A percentile compares a stretch with the other conserved stretches of the same genome.
Conservation (phyloP, 2,113 vertebrate species). For the Serinus canaria region DNA sequence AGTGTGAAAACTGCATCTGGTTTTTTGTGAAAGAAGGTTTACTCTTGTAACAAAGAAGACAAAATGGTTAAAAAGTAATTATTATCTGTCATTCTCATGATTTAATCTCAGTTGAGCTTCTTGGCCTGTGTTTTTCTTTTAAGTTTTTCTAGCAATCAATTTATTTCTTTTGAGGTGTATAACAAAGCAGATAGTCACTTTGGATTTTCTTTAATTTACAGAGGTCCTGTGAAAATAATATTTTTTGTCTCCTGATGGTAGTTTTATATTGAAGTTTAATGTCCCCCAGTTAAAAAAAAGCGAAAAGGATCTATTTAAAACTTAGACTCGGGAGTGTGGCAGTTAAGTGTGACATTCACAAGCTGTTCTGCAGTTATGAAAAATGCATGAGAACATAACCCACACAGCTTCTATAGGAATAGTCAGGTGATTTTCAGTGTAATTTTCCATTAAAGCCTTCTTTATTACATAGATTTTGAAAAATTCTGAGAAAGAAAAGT, state of each 20-base stretch:
- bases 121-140: neutral
- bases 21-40: neutral
- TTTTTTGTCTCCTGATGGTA: slow-evolving; percentile 55
- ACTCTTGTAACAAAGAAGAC: neutral
- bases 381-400: slow-evolving; percentile 75
- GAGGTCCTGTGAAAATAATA: slow-evolving; percentile 52
- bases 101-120: neutral
- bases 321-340: slow-evolving; percentile 32
- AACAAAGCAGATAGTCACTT: slow-evolving; percentile 28
- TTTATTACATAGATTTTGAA: slow-evolving; percentile 48
- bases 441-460: slow-evolving; percentile 70
- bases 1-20: neutral
- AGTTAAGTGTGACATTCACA: slow-evolving; percentile 72
- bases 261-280: slow-evolving; percentile 62
- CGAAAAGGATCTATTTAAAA: slow-evolving; percentile 48
- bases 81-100: neutral
- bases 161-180: slow-evolving; percentile 24
- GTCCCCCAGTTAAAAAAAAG: slow-evolving; percentile 3
- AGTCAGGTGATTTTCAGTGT: slow-evolving; percentile 60
- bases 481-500: neutral
- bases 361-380: slow-evolving; percentile 75
- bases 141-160: neutral
- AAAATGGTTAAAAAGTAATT: neutral
- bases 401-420: slow-evolving; percentile 65
- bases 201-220: slow-evolving; percentile 55